Base-by-base conservation (phyloP, 2,797 vertebrate genomes). In the Sebastes ruberrimus region DNA sequence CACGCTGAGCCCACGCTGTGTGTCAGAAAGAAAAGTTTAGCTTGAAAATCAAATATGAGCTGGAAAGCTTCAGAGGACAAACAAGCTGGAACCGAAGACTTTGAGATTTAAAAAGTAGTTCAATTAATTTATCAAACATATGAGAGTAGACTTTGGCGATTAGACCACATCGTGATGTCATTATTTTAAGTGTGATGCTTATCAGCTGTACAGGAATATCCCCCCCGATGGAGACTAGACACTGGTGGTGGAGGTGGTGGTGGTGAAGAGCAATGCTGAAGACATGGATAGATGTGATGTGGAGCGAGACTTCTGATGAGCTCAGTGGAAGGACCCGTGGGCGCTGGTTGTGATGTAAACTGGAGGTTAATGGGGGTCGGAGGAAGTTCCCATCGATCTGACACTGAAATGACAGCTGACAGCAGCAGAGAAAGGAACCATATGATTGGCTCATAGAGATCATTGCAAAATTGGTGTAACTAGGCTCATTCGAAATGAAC, bases 11-110 rank as follows among this genome's bases (percentile, higher is more conserved):
- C 49, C 33, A 13, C 9, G 67, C 49, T 69, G 46, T 69, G 46
- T 62, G 62, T 59, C 46, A 33, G 78, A 76, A 72, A 66, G 46
- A 74, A 81, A 89, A 85, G 75, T 76, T 90, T 27, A 27, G 55
- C 32, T 69, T 3, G 10, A 16, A 66, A 71, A 42, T 33, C 52
- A 60, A 38, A 62, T 18, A 22, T 20, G 46, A 73, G 10, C 61
- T 76, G 14, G 68, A 72, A 82, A 67, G 61, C 75, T 71, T 49
- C 49, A 55, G 46, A 84, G 49, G n/a, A 23, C 38, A 46, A 42
- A 64, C 14, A 25, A 64, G 62, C 10, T 35, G 10, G 10, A 35
- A 38, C 30, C 13, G 30, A 33, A 57, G 3, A 57, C 55, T 57
- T 53, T 0, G 0, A 49, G 42, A 46, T 46, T 46, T 18, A 46